Evolutionary conservation across 2,797 vertebrate species (phyloP).

Genomic region (Microhierax caerulescens): DNA sequence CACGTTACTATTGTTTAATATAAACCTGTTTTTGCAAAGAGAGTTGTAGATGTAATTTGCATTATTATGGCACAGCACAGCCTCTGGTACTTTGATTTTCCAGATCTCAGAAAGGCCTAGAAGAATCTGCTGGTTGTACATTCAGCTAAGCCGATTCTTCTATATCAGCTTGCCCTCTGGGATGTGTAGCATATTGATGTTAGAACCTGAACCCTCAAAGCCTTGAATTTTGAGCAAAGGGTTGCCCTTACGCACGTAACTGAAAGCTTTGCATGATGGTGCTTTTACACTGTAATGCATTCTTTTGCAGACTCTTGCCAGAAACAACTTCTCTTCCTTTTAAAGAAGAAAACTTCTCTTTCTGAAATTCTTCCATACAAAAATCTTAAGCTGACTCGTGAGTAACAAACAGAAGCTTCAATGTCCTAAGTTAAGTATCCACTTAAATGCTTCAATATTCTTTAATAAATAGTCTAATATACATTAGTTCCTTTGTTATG

Average conservation of each 20-base stretch:
- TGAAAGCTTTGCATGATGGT: not conserved
- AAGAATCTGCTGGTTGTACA: not conserved
- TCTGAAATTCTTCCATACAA: not conserved
- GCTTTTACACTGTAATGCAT: not conserved
- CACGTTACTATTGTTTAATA: slow-evolving; percentile 19
- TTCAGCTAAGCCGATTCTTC: not conserved
- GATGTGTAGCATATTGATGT: not conserved
- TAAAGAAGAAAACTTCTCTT: not conserved
- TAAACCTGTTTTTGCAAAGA: not conserved
- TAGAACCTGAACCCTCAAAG: not conserved
- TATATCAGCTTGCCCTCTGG: not conserved
- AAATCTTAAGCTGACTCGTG: not conserved
- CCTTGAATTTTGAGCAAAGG: not conserved
- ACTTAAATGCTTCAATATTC: not conserved
- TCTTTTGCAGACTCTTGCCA: not conserved
- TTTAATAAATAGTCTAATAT: not conserved
- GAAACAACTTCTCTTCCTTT: not conserved
- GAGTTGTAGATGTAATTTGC: not conserved
- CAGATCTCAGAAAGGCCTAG: not conserved
- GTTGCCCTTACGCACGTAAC: not conserved
- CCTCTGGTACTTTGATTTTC: not conserved
- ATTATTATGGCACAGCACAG: not conserved
- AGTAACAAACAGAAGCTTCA: not conserved
- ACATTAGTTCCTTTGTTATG: not conserved
- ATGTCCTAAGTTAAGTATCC: not conserved